Conservation (phyloP, 2,888 invertebrate genomes). For the Leptinotarsa rubiginosa region DNA sequence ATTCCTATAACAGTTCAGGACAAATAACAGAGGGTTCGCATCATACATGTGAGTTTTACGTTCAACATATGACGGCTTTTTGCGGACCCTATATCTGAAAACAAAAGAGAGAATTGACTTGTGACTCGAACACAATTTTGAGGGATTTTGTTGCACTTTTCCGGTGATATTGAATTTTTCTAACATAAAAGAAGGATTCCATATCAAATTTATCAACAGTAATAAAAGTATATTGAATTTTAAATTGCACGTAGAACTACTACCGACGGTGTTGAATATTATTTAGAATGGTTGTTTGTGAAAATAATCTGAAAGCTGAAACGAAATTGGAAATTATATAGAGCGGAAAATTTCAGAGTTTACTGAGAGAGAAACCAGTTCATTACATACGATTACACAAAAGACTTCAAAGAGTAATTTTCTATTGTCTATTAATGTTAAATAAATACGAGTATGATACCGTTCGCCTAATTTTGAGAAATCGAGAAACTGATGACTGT, state of each 20-base stretch:
- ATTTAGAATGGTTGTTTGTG: constrained; percentile 6
- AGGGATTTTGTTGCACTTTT: constrained; percentile 41
- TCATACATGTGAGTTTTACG: constrained; percentile 39
- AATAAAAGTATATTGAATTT: constrained; percentile 49
- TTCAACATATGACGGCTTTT: constrained; percentile 39
- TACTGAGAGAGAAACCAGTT: not conserved
- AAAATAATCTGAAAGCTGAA: constrained; percentile 2
- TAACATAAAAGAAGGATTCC: constrained; percentile 40
- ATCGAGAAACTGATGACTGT: too few relatives aligned
- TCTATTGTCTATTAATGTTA: not conserved
- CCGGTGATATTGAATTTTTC: constrained; percentile 43
- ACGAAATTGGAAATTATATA: constrained; percentile 22
- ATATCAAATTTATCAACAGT: constrained; percentile 44
- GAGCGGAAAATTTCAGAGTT: constrained; percentile 2
- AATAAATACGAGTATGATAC: too few relatives aligned
- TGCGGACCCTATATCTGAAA: constrained; percentile 39
- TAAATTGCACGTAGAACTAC: constrained; percentile 44
- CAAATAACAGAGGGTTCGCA: constrained; percentile 30
- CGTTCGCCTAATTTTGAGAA: too few relatives aligned
- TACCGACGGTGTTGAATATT: constrained; percentile 29
- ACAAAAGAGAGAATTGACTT: constrained; percentile 42
- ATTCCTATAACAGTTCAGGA: constrained; percentile 22
- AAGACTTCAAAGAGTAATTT: not conserved
- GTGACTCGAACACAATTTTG: constrained; percentile 35
- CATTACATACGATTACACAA: not conserved